Conservation (phyloP, 2,797 vertebrate species). For the Pseudochromis fuscus region DNA sequence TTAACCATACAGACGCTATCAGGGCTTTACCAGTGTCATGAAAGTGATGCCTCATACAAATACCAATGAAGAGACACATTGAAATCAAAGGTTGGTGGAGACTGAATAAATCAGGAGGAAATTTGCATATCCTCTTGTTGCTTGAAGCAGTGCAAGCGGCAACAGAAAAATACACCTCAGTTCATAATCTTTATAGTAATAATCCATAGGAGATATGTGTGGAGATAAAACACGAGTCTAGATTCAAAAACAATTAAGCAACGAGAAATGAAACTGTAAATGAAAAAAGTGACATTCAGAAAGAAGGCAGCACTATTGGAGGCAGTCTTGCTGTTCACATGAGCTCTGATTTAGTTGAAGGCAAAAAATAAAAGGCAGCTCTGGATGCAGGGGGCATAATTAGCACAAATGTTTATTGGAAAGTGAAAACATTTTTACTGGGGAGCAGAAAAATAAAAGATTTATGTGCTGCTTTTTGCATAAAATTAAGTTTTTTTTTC, state of each 20-base stretch:
- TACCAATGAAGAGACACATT: slow-evolving; percentile 4
- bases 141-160: slow-evolving; percentile 15
- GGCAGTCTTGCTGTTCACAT: slow-evolving; percentile 22
- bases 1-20: neutral
- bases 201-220: neutral
- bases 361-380: slow-evolving; percentile 37
- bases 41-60: slow-evolving; percentile 33
- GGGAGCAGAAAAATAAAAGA: slow-evolving; percentile 69
- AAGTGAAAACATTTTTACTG: slow-evolving; percentile 71
- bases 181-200: neutral
- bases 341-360: slow-evolving; percentile 58
- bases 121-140: slow-evolving; percentile 28
- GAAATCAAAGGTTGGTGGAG: neutral
- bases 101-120: slow-evolving; percentile 12
- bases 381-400: slow-evolving; percentile 63
- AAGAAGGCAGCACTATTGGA: neutral
- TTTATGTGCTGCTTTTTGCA: slow-evolving; percentile 72
- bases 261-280: neutral
- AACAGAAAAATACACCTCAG: neutral
- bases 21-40: slow-evolving; percentile 17
- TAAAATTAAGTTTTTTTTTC: slow-evolving; percentile 57
- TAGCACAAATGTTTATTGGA: slow-evolving; percentile 65
- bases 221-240: neutral
- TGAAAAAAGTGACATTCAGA: neutral
- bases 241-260: neutral